These are phyloP conservation scores for Eupeodes corollae DNA, from an alignment of 1,140 invertebrate genomes.

Conservation along the genomic window DNA sequence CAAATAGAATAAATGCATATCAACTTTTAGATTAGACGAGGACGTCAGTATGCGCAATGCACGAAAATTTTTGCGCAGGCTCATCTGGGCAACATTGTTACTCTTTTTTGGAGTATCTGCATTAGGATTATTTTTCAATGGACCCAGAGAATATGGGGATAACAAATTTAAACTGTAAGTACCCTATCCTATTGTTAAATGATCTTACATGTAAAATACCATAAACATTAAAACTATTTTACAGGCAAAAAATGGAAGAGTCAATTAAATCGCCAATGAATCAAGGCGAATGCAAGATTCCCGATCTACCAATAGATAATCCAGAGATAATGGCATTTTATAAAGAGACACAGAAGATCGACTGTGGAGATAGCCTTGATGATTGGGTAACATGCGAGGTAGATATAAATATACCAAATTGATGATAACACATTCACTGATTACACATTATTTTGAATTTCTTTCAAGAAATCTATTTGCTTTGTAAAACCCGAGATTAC, in stretches of 20 bases:
- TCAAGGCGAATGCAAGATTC: slow-evolving; percentile 47
- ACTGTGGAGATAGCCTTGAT: slow-evolving; percentile 42
- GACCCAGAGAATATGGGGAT: too few species aligned
- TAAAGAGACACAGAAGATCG: slow-evolving; percentile 44
- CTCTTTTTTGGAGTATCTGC: too few species aligned
- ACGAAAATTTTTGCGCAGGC: too few species aligned
- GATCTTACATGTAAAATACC: too few species aligned
- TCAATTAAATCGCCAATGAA: slow-evolving; percentile 33
- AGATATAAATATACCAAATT: background rate
- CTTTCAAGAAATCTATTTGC: slow-evolving; percentile 40
- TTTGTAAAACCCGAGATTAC: slow-evolving; percentile 41
- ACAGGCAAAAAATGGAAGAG: slow-evolving; percentile 34
- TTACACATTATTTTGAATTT: background rate
- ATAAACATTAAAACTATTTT: too few species aligned
- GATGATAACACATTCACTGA: background rate
- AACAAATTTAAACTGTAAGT: too few species aligned
- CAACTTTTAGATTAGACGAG: too few species aligned
- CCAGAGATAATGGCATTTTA: slow-evolving; percentile 59
- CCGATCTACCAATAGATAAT: slow-evolving; percentile 50
- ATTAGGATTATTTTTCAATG: too few species aligned
- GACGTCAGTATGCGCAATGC: too few species aligned
- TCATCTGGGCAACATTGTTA: too few species aligned
- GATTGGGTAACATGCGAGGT: slow-evolving; percentile 48
- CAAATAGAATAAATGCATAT: too few species aligned
- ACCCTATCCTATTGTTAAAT: too few species aligned